Conservation (phyloP, 2,888 invertebrate species). For the Drosophila affinis region DNA sequence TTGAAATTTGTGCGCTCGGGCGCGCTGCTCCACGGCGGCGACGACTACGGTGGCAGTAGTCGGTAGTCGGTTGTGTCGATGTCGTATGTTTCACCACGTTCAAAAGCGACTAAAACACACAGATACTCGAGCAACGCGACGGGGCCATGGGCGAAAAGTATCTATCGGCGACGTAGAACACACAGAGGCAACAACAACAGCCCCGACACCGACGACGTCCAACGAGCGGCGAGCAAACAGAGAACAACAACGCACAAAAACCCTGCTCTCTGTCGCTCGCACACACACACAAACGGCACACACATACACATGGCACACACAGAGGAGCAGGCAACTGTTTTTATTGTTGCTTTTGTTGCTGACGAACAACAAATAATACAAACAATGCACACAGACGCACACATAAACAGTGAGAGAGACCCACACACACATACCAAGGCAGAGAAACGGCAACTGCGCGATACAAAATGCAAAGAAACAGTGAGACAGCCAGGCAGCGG, state of each 20-base stretch:
- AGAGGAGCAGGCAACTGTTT: conserved; percentile 69
- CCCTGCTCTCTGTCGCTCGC: conserved; percentile 43
- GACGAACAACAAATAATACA: conserved; percentile 75
- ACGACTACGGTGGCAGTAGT: conserved; percentile 14
- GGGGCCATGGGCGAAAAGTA: conserved; percentile 51
- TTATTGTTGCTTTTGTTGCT: conserved; percentile 62
- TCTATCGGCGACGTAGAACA: conserved; percentile 79
- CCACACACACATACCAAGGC: conserved; percentile 30
- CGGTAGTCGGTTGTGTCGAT: conserved; percentile 45
- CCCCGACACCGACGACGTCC: conserved; percentile 6
- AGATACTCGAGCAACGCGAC: conserved; percentile 58
- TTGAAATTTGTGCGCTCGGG: conserved; percentile 39
- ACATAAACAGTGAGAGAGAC: conserved; percentile 44
- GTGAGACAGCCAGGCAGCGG: conserved; percentile 44
- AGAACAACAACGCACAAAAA: conserved; percentile 71
- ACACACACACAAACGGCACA: conserved; percentile 30
- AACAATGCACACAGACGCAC: conserved; percentile 64
- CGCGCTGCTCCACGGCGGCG: conserved; percentile 3
- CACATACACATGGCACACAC: conserved; percentile 16
- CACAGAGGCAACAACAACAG: conserved; percentile 57
- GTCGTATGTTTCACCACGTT: conserved; percentile 81
- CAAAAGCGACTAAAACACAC: conserved; percentile 80
- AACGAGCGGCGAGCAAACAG: conserved; percentile 64
- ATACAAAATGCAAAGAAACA: conserved; percentile 74
- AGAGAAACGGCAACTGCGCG: conserved; percentile 75